Evolutionary conservation across 1,140 invertebrate genomes (phyloP).

Genomic region (Neoseiulus cucumeris): DNA sequence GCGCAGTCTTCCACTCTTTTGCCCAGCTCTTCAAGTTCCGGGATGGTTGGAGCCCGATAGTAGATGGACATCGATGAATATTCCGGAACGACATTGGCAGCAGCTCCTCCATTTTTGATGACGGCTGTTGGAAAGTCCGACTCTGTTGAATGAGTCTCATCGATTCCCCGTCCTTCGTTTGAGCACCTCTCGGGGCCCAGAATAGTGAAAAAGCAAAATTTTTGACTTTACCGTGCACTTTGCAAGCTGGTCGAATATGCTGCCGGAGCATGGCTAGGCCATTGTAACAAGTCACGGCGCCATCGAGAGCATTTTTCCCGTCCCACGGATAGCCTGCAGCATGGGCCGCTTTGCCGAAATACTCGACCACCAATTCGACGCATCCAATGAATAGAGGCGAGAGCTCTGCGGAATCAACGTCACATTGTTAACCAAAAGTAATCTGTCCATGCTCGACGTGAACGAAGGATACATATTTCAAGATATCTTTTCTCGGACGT

Average conservation of each 20-base stretch:
- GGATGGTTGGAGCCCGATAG: constrained; percentile 22
- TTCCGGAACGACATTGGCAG: constrained; percentile 28
- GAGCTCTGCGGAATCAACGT: constrained; percentile 25
- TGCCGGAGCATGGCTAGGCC: constrained; percentile 19
- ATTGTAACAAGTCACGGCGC: constrained; percentile 19
- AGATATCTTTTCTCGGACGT: constrained; percentile 19
- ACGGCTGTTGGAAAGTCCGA: constrained; percentile 13
- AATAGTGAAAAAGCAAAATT: no score
- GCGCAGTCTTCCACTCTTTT: constrained; percentile 24
- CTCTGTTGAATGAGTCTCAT: no score
- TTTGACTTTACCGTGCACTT: constrained; percentile 22
- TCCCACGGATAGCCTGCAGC: constrained; percentile 21
- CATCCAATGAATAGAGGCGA: constrained; percentile 19
- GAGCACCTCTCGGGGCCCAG: no score
- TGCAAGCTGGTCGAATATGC: constrained; percentile 20
- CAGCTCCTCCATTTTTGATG: constrained; percentile 25
- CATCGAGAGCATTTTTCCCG: constrained; percentile 22
- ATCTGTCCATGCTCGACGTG: constrained; percentile 12
- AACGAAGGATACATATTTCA: no score
- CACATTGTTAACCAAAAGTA: constrained; percentile 23
- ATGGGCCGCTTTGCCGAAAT: constrained; percentile 20
- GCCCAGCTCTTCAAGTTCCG: constrained; percentile 22
- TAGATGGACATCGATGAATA: constrained; percentile 24
- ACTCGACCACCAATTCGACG: constrained; percentile 21
- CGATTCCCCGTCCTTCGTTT: no score